Evolutionary conservation across 2,113 vertebrate species (phyloP), one percentile per base, ranked within the genome.

Genomic region (Vimba vimba): DNA sequence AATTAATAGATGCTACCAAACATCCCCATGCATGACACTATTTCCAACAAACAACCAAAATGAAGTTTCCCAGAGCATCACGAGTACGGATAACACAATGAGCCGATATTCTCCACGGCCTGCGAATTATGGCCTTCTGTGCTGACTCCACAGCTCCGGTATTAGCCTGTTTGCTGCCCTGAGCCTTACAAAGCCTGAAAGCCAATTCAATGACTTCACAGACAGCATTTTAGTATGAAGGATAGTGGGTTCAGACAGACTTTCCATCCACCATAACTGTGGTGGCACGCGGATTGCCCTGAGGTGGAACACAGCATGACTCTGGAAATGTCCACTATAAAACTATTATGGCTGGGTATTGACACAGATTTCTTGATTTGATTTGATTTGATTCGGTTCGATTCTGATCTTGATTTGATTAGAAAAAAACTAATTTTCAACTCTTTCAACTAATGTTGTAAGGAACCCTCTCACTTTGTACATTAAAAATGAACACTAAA

Each of bases 41-140:
- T 82, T 82, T 52, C 64, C 62, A 69, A 69, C 80, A 50, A 82
- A 82, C 64, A 69, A 82, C 27, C 64, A 68, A 68, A 62, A 80
- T 82, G 4, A 52, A 4, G 17, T 50, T 68, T 52, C 39, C 39
- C 79, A 66, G n/a, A 11, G 39, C 23, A 17, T 81, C 15, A 47
- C 1, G 1, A 47, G n/a, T 47, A 25, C 19, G 15, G 79, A 47
- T 64, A 81, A 81, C 36, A 47, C 79, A 30, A 64, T 45, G 79
- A 30, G n/a, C 7, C 8, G 5, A 66, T 64, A 64, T 47, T 81
- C 36, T 81, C 77, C 57, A 2, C 4, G 12, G 33, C 52, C 21
- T 39, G 55, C 9, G 57, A 79, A 62, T 79, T 25, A 79, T 62
- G 57, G 21, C 7, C 57, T 79, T 60, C 21, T 64, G 59, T 81